These are phyloP conservation scores for Falco berigora DNA, from an alignment of 2,797 vertebrate genomes.

Conservation along the genomic window DNA sequence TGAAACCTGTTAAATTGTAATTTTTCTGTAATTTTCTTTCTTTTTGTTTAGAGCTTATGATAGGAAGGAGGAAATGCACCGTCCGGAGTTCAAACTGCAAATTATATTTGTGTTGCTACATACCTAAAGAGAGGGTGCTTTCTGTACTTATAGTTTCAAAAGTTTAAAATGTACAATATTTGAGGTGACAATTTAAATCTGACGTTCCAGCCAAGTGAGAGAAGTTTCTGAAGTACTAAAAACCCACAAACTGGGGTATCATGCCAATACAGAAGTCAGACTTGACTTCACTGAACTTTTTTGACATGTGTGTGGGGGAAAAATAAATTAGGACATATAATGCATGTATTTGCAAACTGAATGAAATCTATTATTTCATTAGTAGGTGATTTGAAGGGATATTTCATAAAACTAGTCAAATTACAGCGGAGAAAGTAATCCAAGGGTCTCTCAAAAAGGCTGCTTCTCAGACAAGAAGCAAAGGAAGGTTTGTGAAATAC, in stretches of 20 bases:
- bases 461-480: not conserved
- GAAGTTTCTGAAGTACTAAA: not conserved
- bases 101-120: not conserved
- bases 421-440: not conserved
- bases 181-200: not conserved
- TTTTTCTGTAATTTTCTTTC: not conserved
- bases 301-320: not conserved
- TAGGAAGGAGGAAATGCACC: not conserved
- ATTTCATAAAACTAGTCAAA: not conserved
- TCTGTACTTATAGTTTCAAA: not conserved
- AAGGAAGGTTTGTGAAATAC: not conserved
- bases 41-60: not conserved
- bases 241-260: fast-evolving
- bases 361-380: not conserved
- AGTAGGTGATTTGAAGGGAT: not conserved
- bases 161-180: not conserved
- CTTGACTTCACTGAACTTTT: not conserved
- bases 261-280: not conserved
- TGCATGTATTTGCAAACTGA: not conserved
- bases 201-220: not conserved
- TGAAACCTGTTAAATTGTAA: not conserved
- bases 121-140: not conserved
- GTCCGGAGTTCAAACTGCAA: not conserved
- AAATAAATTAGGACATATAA: not conserved
- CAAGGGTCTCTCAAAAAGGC: not conserved